These are phyloP conservation scores for Vulpes vulpes DNA, from an alignment of 2,113 vertebrate species.

Conservation along the genomic window DNA sequence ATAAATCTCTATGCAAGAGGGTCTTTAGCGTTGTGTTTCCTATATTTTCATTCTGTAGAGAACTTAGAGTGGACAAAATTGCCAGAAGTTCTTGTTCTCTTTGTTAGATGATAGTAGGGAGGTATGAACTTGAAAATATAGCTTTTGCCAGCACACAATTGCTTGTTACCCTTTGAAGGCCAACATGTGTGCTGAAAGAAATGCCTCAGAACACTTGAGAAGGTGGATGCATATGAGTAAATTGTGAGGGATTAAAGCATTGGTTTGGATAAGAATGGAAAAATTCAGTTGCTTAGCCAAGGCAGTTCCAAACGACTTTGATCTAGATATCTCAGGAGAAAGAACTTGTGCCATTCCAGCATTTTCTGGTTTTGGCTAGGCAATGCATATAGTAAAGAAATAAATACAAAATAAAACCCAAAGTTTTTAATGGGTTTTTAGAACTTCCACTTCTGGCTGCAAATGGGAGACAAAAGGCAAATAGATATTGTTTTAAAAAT, in stretches of 20 bases:
- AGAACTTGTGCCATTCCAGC: slow-evolving; percentile 67
- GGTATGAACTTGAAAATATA: slow-evolving; percentile 49
- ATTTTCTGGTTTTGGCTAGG: slow-evolving; percentile 80
- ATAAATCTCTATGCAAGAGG: not conserved
- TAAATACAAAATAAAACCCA: slow-evolving; percentile 79
- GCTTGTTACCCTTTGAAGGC: slow-evolving; percentile 70
- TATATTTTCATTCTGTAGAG: not conserved
- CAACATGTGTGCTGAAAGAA: slow-evolving; percentile 38
- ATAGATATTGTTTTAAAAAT: slow-evolving; percentile 82
- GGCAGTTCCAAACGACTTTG: slow-evolving; percentile 69
- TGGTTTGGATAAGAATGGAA: slow-evolving; percentile 81
- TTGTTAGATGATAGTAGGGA: slow-evolving; percentile 42
- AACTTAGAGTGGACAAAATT: not conserved
- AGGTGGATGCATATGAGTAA: slow-evolving; percentile 74
- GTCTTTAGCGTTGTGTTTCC: not conserved
- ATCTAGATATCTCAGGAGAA: slow-evolving; percentile 81
- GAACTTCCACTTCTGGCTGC: slow-evolving; percentile 79
- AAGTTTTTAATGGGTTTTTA: slow-evolving; percentile 80
- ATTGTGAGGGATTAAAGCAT: slow-evolving; percentile 72
- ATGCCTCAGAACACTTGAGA: slow-evolving; percentile 78
- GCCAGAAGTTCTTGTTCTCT: slow-evolving; percentile 34
- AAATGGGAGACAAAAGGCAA: slow-evolving; percentile 80
- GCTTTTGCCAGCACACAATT: slow-evolving; percentile 52
- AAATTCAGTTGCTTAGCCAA: slow-evolving; percentile 77
- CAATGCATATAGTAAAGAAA: slow-evolving; percentile 74